Evolutionary conservation across 2,888 invertebrate genomes (phyloP), one percentile per base, ranked within the genome.

Genomic region (Eumerus sabulonum): DNA sequence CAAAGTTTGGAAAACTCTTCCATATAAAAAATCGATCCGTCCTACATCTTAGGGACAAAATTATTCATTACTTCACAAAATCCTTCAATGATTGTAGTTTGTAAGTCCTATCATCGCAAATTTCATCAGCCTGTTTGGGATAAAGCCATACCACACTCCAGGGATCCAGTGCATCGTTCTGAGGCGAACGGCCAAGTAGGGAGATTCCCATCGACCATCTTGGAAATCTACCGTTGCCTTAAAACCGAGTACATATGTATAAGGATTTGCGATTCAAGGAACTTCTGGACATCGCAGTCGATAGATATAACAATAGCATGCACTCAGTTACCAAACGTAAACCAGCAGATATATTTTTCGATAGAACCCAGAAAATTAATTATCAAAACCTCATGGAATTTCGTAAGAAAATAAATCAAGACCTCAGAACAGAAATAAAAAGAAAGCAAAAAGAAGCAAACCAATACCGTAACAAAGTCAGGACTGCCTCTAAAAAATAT

Each of bases 301-400:
- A 45, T 14, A 45, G 45, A 14, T 45, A 45, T 14, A 45, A 45
- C 14, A 45, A 45, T 16, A 45, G 45, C 45, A 40, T 54, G 1
- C 16, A 54, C 12, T 54, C 40, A 1, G 53, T 54, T 18, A 54
- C 40, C 9, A 18, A 17, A 40, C 13, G 3, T 4, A 54, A 40
- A 17, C 17, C 40, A 17, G 13, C 17, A 1, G 53, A 54, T 12
- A 54, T 54, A 11, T 54, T 54, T 17, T 54, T 40, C 11, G 12
- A 38, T 12, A 57, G 45, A 44, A 13, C 17, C n/a, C 27, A 45
- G 14, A 19, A 14, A 44, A 27, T 45, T 4, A 57, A 57, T 17
- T 35, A 44, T 9, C 57, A 57, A 57, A 35, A 35, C 9, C 36
- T 27, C 7, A 50, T n/a, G 12, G 40, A 47, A 4, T 47, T 56